Evolutionary conservation across 2,113 vertebrate species (phyloP).

Genomic region (Perca flavescens): DNA sequence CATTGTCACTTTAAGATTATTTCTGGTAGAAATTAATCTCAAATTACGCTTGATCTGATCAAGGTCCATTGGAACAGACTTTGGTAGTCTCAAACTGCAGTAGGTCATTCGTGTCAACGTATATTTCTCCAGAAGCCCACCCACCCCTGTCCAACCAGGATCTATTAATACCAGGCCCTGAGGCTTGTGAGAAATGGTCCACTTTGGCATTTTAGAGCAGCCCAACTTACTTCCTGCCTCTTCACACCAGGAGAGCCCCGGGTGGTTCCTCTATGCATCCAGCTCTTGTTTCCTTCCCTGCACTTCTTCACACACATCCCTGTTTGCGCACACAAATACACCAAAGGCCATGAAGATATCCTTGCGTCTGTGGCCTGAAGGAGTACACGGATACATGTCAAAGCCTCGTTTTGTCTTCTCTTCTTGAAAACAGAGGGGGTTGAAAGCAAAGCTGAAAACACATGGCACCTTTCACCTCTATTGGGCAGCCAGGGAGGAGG

Average conservation of each 20-base stretch:
- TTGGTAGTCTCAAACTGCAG: constrained; percentile 5
- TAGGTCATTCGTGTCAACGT: constrained; percentile 38
- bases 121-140: constrained; percentile 45
- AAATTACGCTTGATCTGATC: constrained; percentile 8
- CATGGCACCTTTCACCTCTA: constrained; percentile 80
- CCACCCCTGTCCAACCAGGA: constrained; percentile 23
- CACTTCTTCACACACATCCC: constrained; percentile 41
- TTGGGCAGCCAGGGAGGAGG: constrained; percentile 29
- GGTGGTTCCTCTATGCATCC: constrained; percentile 63
- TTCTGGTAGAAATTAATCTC: neutral
- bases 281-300: constrained; percentile 74
- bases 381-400: constrained; percentile 54
- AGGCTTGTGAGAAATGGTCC: constrained; percentile 56
- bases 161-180: constrained; percentile 71
- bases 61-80: neutral
- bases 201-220: constrained; percentile 61
- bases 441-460: constrained; percentile 69
- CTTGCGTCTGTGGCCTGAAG: constrained; percentile 33
- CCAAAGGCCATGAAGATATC: constrained; percentile 53
- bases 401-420: constrained; percentile 62
- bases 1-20: neutral
- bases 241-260: constrained; percentile 69
- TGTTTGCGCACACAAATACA: constrained; percentile 27
- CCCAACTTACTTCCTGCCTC: constrained; percentile 78
- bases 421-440: constrained; percentile 47